These are phyloP conservation scores for Chionomys nivalis DNA, from an alignment of 2,113 vertebrate genomes.

Conservation along the genomic window DNA sequence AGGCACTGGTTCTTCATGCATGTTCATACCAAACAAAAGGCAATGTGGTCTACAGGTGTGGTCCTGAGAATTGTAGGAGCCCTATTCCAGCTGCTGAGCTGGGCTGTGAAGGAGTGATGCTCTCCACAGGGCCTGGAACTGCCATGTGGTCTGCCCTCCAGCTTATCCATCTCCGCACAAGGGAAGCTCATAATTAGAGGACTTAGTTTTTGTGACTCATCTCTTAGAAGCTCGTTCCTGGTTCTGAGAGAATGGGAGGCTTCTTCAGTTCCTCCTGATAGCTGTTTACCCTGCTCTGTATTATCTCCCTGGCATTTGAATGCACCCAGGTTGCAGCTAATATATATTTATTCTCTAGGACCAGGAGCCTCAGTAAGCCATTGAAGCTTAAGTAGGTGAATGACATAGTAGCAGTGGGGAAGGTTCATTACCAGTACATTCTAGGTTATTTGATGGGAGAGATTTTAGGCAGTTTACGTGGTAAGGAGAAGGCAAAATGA, in stretches of 20 bases:
- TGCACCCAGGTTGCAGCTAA: conserved; percentile 1
- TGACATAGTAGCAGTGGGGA: conserved; percentile 47
- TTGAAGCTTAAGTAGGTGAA: conserved; percentile 73
- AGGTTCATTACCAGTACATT: conserved; percentile 72
- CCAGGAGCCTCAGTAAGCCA: neutral
- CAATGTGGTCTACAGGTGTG: neutral
- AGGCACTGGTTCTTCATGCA: neutral
- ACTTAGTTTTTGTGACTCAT: neutral
- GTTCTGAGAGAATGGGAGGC: neutral
- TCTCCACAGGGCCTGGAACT: neutral
- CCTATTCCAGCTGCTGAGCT: neutral
- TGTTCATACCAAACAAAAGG: conserved; percentile 37
- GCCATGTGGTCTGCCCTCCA: neutral
- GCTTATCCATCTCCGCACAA: neutral
- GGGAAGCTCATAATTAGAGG: conserved; percentile 32
- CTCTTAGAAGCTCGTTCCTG: conserved; percentile 27
- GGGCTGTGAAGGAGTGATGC: neutral
- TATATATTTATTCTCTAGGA: conserved; percentile 66
- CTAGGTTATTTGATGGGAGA: conserved; percentile 62
- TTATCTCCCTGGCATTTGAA: conserved; percentile 21
- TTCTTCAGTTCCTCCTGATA: neutral
- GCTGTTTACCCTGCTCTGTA: neutral
- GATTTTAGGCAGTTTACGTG: conserved; percentile 76
- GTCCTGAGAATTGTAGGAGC: neutral
- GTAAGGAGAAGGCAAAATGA: conserved; percentile 69